Percentiles rank a stretch among this genome's conserved stretches.
Evolutionary conservation across 2,113 vertebrate species (phyloP).

Genomic region (Cnemophilus loriae): DNA sequence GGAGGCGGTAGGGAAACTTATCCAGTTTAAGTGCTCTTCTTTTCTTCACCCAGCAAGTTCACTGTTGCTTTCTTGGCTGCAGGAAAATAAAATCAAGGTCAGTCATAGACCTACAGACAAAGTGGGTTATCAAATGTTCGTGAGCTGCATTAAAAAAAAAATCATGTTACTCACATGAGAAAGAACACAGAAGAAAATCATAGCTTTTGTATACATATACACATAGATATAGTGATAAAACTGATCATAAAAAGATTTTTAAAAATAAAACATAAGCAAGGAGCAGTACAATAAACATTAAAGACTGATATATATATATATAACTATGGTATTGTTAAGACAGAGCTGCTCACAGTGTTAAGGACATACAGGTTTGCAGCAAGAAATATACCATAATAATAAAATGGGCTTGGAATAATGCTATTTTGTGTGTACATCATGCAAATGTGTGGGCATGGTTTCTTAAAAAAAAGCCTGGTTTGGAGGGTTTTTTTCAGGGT

Average conservation of each 20-base stretch:
- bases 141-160: not conserved
- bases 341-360: not conserved
- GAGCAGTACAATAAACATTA: not conserved
- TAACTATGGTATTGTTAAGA: not conserved
- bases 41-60: constrained; percentile 93
- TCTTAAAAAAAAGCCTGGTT: not conserved
- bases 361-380: not conserved
- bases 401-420: not conserved
- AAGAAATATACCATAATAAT: not conserved
- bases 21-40: constrained; percentile 83
- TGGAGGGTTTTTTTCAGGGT: too few species aligned
- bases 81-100: constrained; percentile 11
- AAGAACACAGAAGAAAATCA: not conserved
- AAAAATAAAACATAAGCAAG: not conserved
- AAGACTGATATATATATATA: not conserved
- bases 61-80: constrained; percentile 92
- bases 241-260: not conserved
- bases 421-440: not conserved
- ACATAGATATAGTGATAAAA: not conserved
- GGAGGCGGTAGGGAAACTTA: not conserved
- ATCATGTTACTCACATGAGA: not conserved
- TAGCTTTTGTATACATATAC: not conserved
- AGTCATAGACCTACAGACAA: not conserved
- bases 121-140: not conserved
- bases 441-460: not conserved